Evolutionary conservation across 2,113 vertebrate genomes (phyloP).

Genomic region (Octodon degus): DNA sequence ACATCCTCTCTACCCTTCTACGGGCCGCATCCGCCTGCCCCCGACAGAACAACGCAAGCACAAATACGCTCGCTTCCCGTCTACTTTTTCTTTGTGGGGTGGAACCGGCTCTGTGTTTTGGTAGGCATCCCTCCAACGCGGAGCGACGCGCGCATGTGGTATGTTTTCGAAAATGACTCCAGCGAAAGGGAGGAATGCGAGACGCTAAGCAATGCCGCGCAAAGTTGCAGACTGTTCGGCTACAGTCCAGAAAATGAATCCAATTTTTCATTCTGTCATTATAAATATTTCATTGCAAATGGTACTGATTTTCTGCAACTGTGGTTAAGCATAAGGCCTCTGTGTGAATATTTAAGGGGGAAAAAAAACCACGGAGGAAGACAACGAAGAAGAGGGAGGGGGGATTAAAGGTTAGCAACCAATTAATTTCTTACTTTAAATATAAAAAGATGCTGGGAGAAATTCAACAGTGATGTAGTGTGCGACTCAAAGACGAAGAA

Average conservation of each 20-base stretch:
- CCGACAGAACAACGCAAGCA: neutral
- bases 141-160: conserved; percentile 55
- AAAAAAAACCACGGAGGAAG: conserved; percentile 30
- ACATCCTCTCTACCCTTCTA: neutral
- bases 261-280: conserved; percentile 93
- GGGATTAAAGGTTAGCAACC: conserved; percentile 82
- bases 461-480: conserved; percentile 86
- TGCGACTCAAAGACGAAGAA: conserved; percentile 87
- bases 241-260: conserved; percentile 92
- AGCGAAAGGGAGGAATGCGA: conserved; percentile 83
- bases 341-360: conserved; percentile 87
- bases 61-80: neutral
- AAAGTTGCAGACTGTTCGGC: conserved; percentile 91
- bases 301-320: conserved; percentile 92
- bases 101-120: conserved; percentile 78
- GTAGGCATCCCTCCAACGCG: conserved; percentile 81
- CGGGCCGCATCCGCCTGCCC: neutral
- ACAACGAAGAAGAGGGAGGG: conserved; percentile 61
- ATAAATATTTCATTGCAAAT: conserved; percentile 94
- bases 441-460: conserved; percentile 84
- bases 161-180: conserved; percentile 79
- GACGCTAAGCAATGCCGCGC: conserved; percentile 86
- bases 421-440: conserved; percentile 88
- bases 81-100: neutral
- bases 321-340: conserved; percentile 91